Evolutionary conservation across 2,113 vertebrate genomes (phyloP).

Genomic region (Sinocyclocheilus anshuiensis): DNA sequence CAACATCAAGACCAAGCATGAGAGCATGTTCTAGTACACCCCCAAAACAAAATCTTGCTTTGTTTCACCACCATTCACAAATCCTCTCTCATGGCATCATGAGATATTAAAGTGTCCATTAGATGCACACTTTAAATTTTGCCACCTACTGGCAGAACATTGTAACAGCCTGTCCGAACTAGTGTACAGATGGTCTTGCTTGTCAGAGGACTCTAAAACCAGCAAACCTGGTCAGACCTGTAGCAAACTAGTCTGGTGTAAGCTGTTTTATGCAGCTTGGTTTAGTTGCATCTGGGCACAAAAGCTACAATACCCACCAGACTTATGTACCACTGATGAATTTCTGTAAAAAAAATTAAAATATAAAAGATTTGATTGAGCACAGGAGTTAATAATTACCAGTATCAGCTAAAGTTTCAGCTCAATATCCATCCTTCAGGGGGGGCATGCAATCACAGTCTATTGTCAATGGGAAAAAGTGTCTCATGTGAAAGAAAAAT

Average conservation of each 20-base stretch:
- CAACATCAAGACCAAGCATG: no score
- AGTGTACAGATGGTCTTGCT: not conserved
- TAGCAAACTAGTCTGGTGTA: not conserved
- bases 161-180: not conserved
- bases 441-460: slow-evolving; percentile 36
- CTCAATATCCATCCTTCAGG: slow-evolving; percentile 34
- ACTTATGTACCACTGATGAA: not conserved
- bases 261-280: not conserved
- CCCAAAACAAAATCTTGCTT: no score
- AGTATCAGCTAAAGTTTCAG: not conserved
- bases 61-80: not conserved
- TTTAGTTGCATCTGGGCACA: not conserved
- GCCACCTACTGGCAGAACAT: no score
- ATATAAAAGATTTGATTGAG: not conserved
- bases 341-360: not conserved
- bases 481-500: slow-evolving; percentile 39
- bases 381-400: slow-evolving; percentile 44
- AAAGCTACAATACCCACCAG: not conserved
- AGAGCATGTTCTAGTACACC: no score
- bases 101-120: not conserved
- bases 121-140: not conserved
- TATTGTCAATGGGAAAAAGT: slow-evolving; percentile 34
- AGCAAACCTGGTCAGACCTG: not conserved
- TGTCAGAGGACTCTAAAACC: not conserved
- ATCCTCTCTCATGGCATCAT: not conserved